A percentile compares a stretch with the other conserved stretches of the same genome.
These are phyloP conservation scores for Pangasius larnaudii DNA, from an alignment of 2,797 vertebrate genomes.

Conservation along the genomic window DNA sequence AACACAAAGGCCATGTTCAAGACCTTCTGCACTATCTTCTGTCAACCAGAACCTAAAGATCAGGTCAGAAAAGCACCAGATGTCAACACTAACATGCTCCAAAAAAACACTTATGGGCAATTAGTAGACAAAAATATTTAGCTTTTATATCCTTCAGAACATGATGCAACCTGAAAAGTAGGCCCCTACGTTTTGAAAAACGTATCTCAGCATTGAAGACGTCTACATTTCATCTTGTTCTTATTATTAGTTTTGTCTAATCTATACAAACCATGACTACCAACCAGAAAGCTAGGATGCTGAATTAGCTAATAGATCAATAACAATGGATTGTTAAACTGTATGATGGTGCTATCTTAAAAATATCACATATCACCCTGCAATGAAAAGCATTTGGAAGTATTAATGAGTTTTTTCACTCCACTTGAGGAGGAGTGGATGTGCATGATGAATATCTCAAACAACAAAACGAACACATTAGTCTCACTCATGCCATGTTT, in stretches of 20 bases:
- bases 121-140: not conserved
- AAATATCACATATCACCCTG: not conserved
- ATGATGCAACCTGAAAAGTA: not conserved
- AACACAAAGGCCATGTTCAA: not conserved
- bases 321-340: not conserved
- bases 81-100: not conserved
- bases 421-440: constrained; percentile 28
- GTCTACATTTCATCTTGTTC: not conserved
- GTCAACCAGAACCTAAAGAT: not conserved
- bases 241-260: not conserved
- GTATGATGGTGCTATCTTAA: not conserved
- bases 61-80: not conserved
- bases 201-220: not conserved
- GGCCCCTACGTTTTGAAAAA: not conserved
- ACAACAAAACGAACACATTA: constrained; percentile 40
- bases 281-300: not conserved
- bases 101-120: not conserved
- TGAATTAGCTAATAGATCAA: not conserved
- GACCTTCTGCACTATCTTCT: not conserved
- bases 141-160: not conserved
- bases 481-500: constrained; percentile 18
- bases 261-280: not conserved
- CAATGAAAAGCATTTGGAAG: constrained; percentile 22
- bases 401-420: constrained; percentile 35
- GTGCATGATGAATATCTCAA: constrained; percentile 48